phyloP scores from a whole-genome alignment of 1,140 invertebrate species.

The Drepana arcuata region DNA sequence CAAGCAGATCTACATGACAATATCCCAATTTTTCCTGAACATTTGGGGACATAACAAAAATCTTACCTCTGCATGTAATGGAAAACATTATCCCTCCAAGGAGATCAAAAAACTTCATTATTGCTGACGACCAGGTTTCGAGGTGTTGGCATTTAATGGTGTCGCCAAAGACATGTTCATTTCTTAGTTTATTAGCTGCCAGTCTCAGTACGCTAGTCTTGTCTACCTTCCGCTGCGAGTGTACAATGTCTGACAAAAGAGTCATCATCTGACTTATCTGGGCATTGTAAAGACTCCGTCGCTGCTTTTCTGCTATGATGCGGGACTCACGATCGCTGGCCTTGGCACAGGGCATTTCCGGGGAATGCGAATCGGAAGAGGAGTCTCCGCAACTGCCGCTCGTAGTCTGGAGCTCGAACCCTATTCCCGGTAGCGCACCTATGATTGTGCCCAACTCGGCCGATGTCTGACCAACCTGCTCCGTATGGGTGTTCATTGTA shows the following conservation, averaged over 20 bases:
- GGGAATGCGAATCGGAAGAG: conserved; percentile 52
- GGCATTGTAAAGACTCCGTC: conserved; percentile 90
- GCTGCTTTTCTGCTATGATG: conserved; percentile 90
- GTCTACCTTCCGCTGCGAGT: conserved; percentile 87
- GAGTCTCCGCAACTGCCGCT: conserved; percentile 41
- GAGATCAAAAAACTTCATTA: conserved; percentile 72
- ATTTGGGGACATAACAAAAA: conserved; percentile 89
- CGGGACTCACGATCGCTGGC: conserved; percentile 80
- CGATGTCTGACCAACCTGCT: conserved; percentile 16
- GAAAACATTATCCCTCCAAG: conserved; percentile 85
- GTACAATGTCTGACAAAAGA: conserved; percentile 86
- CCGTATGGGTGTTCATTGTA: conserved; percentile 27
- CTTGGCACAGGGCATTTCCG: conserved; percentile 37
- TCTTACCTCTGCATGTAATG: conserved; percentile 85
- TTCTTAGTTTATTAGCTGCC: conserved; percentile 83
- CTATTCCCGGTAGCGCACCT: conserved; percentile 18
- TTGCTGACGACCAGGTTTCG: conserved; percentile 58
- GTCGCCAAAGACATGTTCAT: conserved; percentile 73
- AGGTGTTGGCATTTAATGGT: conserved; percentile 58
- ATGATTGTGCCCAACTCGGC: conserved; percentile 36
- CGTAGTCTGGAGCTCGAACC: conserved; percentile 33
- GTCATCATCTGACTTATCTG: conserved; percentile 87
- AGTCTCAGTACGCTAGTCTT: conserved; percentile 92
- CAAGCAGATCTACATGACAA: conserved; percentile 88
- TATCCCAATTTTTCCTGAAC: conserved; percentile 90